A percentile compares a stretch with the other conserved stretches of the same genome.
These are phyloP conservation scores for Acrocera orbiculus DNA, from an alignment of 2,888 invertebrate species.

Conservation along the genomic window DNA sequence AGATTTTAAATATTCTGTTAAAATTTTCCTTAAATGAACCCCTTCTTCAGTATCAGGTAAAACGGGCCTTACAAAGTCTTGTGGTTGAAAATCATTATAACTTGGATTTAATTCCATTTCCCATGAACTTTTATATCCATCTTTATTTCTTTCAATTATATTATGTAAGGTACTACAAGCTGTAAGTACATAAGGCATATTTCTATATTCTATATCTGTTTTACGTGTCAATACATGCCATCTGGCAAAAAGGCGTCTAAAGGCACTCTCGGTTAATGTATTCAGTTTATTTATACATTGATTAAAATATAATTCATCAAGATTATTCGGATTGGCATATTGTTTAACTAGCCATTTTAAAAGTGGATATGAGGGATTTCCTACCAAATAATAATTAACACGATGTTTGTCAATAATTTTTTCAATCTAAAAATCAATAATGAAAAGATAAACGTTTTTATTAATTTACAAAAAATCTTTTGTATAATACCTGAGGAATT, in stretches of 20 bases:
- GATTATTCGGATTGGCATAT: constrained; percentile 18
- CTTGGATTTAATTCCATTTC: constrained; percentile 11
- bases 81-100: constrained; percentile 3
- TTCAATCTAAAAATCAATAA: constrained; percentile 3
- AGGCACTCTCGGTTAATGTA: constrained; percentile 21
- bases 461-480: too few species aligned
- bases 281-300: constrained; percentile 23
- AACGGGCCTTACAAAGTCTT: background rate
- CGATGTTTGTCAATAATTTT: constrained; percentile 6
- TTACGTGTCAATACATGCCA: constrained; percentile 24
- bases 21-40: background rate
- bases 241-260: constrained; percentile 23
- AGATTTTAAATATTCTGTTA: constrained; percentile 1
- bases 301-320: constrained; percentile 24
- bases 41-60: constrained; percentile 1
- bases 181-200: constrained; percentile 21
- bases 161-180: constrained; percentile 27
- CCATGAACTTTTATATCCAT: constrained; percentile 23
- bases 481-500: constrained; percentile 14
- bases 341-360: constrained; percentile 24
- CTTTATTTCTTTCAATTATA: constrained; percentile 22
- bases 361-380: constrained; percentile 17
- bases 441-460: too few species aligned
- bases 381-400: constrained; percentile 6
- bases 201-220: constrained; percentile 21